A percentile compares a stretch with the other conserved stretches of the same genome.
These are phyloP conservation scores for Orthonevra nobilis DNA, from an alignment of 2,888 invertebrate genomes.

Conservation along the genomic window DNA sequence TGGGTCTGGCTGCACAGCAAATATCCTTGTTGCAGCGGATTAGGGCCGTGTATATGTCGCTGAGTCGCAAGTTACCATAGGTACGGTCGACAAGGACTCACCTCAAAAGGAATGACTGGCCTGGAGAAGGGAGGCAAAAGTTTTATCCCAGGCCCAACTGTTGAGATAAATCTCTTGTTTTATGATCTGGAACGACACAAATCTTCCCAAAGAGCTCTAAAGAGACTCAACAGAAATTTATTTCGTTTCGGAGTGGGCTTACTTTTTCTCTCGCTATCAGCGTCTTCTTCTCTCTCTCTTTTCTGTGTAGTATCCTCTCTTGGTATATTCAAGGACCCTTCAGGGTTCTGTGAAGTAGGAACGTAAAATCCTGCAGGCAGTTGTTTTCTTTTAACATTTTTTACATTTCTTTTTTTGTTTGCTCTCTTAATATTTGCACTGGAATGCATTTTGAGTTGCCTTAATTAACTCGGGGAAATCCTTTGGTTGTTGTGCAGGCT, in stretches of 20 bases:
- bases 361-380: slow-evolving; percentile 42
- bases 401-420: slow-evolving; percentile 1
- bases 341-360: slow-evolving; percentile 41
- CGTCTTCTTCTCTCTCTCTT: background rate
- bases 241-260: slow-evolving; percentile 61
- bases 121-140: slow-evolving; percentile 37
- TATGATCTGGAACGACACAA: slow-evolving; percentile 71
- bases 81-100: slow-evolving; percentile 53
- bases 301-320: slow-evolving; percentile 22
- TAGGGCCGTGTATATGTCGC: slow-evolving; percentile 29
- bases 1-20: slow-evolving; percentile 44
- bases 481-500: slow-evolving; percentile 8
- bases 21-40: slow-evolving; percentile 19
- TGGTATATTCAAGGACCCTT: slow-evolving; percentile 41
- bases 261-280: slow-evolving; percentile 37
- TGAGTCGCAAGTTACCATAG: slow-evolving; percentile 35
- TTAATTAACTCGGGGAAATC: slow-evolving; percentile 50
- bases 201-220: slow-evolving; percentile 70
- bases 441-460: slow-evolving; percentile 39
- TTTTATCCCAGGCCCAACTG: slow-evolving; percentile 66
- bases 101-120: slow-evolving; percentile 22
- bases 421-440: slow-evolving; percentile 35
- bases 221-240: slow-evolving; percentile 70
- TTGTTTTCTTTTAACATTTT: slow-evolving; percentile 26
- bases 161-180: slow-evolving; percentile 71